These are phyloP conservation scores for Philopedon plagiatum DNA, from an alignment of 2,888 invertebrate genomes.

Conservation along the genomic window DNA sequence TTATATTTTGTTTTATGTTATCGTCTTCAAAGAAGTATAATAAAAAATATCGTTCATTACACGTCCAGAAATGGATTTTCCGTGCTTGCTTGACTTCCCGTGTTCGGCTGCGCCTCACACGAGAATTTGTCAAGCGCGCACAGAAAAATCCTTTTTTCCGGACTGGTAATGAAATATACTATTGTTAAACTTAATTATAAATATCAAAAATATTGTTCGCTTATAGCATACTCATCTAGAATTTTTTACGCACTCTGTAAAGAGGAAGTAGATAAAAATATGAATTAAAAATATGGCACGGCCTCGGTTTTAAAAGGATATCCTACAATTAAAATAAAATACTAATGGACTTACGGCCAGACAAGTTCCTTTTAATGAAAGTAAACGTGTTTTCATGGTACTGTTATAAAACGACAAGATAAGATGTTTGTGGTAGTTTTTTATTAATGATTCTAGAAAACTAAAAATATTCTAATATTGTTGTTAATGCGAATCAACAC, in stretches of 20 bases:
- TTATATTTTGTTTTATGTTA: too few species aligned
- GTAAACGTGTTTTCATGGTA: conserved; percentile 9
- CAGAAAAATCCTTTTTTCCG: too few species aligned
- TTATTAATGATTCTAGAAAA: neutral
- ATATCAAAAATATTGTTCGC: too few species aligned
- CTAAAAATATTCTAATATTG: neutral
- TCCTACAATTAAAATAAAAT: conserved; percentile 47
- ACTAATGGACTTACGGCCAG: conserved; percentile 39
- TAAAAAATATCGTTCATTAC: too few species aligned
- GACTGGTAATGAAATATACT: too few species aligned
- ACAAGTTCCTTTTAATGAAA: conserved; percentile 34
- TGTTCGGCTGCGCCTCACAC: too few species aligned
- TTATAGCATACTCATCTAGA: neutral
- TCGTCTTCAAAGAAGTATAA: too few species aligned
- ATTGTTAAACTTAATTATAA: too few species aligned
- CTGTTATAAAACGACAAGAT: conserved; percentile 6
- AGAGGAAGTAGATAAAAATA: conserved; percentile 45
- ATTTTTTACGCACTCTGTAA: conserved; percentile 28
- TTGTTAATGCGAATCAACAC: neutral
- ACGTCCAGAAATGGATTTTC: too few species aligned
- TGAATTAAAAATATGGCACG: conserved; percentile 43
- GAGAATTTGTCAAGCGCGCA: too few species aligned
- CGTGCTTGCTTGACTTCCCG: too few species aligned
- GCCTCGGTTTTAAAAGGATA: conserved; percentile 45
- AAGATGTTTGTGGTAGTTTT: neutral